Percentiles rank a stretch among this genome's conserved stretches.
These are phyloP conservation scores for Pangasianodon gigas DNA, from an alignment of 2,113 vertebrate genomes.

Conservation along the genomic window DNA sequence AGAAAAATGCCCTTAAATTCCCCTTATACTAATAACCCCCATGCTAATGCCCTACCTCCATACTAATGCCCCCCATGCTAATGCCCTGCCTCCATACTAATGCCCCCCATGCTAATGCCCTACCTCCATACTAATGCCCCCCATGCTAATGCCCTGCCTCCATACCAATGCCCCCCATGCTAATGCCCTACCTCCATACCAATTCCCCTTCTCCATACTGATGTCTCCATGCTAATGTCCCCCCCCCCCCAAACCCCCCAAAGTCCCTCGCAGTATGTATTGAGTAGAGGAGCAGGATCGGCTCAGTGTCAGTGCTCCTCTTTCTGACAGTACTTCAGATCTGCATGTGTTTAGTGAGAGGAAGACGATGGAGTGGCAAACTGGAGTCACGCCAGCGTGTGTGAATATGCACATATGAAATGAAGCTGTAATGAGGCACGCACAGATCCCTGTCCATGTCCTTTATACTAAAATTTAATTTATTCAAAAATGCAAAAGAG, in stretches of 20 bases:
- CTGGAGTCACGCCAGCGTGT: slow-evolving; percentile 44
- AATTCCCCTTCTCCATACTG: slow-evolving; percentile 33
- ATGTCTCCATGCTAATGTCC: neutral
- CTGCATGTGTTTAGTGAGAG: slow-evolving; percentile 70
- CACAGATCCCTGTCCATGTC: neutral
- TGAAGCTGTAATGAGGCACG: neutral
- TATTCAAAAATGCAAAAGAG: neutral
- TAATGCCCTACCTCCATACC: neutral
- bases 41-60: slow-evolving; percentile 9
- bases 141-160: neutral
- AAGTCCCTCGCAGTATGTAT: neutral
- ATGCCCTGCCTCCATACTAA: neutral
- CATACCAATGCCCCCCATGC: neutral
- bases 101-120: neutral
- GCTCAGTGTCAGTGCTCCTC: neutral
- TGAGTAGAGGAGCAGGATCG: neutral
- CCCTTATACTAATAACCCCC: neutral
- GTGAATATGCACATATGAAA: slow-evolving; percentile 46
- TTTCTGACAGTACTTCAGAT: slow-evolving; percentile 11
- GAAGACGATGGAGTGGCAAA: slow-evolving; percentile 34
- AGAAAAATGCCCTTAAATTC: neutral
- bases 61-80: neutral
- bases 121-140: neutral
- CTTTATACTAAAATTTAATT: neutral
- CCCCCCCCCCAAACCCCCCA: neutral